Evolutionary conservation across 2,797 vertebrate genomes (phyloP).

Genomic region (Sebastes vulpes): DNA sequence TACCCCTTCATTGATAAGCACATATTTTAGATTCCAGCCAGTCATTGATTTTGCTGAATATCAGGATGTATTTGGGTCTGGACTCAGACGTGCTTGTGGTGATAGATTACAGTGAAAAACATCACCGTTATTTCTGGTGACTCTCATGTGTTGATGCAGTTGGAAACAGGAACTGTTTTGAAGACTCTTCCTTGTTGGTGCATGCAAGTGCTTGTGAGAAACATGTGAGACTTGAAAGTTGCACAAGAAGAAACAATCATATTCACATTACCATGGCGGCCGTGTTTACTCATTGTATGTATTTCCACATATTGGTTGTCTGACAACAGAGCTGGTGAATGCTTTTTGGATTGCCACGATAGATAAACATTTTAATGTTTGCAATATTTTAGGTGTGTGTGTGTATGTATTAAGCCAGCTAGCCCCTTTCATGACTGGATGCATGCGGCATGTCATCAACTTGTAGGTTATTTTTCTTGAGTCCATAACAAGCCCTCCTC

Average conservation of each 20-base stretch:
- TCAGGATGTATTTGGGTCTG: neutral
- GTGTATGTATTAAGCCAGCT: neutral
- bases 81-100: neutral
- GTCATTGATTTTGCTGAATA: neutral
- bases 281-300: neutral
- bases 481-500: slow-evolving; percentile 50
- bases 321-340: neutral
- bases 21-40: neutral
- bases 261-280: neutral
- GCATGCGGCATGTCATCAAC: slow-evolving; percentile 18
- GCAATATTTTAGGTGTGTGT: neutral
- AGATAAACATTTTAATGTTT: neutral
- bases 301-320: neutral
- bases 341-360: neutral
- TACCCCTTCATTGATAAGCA: neutral
- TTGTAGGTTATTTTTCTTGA: neutral
- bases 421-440: neutral
- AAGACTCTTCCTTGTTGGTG: neutral
- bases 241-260: neutral
- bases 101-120: neutral
- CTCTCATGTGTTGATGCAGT: neutral
- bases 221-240: neutral
- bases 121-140: neutral
- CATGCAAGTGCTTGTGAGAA: neutral
- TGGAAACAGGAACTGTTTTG: neutral